Evolutionary conservation across 2,797 vertebrate genomes (phyloP).

Genomic region (Peromyscus melanophrys): DNA sequence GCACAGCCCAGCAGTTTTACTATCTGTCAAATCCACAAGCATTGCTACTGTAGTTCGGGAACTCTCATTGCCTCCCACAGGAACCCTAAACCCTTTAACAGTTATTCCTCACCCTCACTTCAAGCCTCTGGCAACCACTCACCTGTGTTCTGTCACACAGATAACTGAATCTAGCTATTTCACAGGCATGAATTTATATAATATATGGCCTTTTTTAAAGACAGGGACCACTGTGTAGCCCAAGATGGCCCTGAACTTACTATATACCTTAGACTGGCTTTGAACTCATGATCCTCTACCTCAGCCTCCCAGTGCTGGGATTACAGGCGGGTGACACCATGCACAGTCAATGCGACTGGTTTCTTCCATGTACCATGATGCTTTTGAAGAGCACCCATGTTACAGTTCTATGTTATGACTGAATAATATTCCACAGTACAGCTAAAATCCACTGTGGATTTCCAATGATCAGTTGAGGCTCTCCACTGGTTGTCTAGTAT

Average conservation of each 20-base stretch:
- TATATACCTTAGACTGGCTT: not conserved
- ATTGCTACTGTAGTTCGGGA: not conserved
- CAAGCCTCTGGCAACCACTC: not conserved
- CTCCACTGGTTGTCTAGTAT: not conserved
- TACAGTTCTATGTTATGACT: not conserved
- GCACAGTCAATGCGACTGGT: too few relatives aligned
- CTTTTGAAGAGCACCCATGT: not conserved
- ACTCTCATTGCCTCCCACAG: not conserved
- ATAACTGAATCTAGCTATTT: not conserved
- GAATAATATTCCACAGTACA: not conserved
- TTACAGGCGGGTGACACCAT: too few relatives aligned
- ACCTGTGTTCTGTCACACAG: not conserved
- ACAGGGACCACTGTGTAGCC: not conserved
- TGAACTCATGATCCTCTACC: not conserved
- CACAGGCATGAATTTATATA: not conserved
- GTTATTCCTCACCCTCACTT: not conserved
- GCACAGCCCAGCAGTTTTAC: not conserved
- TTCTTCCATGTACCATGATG: not conserved
- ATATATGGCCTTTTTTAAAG: not conserved
- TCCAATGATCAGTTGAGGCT: not conserved
- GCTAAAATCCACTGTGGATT: not conserved
- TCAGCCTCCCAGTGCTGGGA: not conserved
- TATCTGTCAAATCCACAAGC: not conserved
- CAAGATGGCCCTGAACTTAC: not conserved
- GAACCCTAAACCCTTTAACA: not conserved